phyloP scores from a whole-genome alignment of 2,888 invertebrate genomes.

The Hypolimnas misippus region DNA sequence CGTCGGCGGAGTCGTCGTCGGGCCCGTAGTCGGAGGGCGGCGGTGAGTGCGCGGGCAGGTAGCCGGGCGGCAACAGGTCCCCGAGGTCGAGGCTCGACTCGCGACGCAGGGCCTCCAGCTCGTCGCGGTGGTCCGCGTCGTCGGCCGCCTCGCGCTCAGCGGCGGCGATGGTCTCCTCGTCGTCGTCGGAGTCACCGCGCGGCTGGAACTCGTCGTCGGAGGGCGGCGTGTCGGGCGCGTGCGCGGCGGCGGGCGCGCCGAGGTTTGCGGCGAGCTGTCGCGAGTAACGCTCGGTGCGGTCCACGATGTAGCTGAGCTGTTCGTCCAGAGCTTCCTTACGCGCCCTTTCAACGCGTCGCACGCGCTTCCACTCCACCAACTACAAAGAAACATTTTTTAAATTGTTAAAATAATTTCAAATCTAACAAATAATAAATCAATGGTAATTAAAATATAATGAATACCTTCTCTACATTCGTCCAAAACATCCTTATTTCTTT shows the following conservation, averaged over 20 bases:
- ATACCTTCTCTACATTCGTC: conserved; percentile 97
- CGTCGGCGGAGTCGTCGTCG: conserved; percentile 87
- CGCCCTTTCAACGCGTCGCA: conserved; percentile 96
- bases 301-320: conserved; percentile 98
- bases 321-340: conserved; percentile 97
- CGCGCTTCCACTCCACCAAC: conserved; percentile 97
- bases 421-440: not conserved
- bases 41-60: conserved; percentile 87
- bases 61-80: conserved; percentile 93
- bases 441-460: not conserved
- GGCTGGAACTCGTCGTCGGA: conserved; percentile 92
- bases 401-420: not conserved
- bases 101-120: conserved; percentile 93
- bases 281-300: conserved; percentile 98
- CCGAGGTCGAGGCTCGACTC: conserved; percentile 95
- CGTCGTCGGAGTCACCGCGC: conserved; percentile 88
- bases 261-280: conserved; percentile 94
- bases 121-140: conserved; percentile 85
- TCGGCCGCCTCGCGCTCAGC: conserved; percentile 88
- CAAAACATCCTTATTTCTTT: conserved; percentile 98
- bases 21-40: conserved; percentile 89
- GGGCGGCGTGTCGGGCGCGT: conserved; percentile 52
- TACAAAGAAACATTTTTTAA: conserved; percentile 53
- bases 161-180: conserved; percentile 97
- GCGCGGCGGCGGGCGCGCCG: conserved; percentile 58